Percentiles rank a stretch among this genome's conserved stretches.
phyloP scores from a whole-genome alignment of 2,113 vertebrate species.

The Ochotona curzoniae region DNA sequence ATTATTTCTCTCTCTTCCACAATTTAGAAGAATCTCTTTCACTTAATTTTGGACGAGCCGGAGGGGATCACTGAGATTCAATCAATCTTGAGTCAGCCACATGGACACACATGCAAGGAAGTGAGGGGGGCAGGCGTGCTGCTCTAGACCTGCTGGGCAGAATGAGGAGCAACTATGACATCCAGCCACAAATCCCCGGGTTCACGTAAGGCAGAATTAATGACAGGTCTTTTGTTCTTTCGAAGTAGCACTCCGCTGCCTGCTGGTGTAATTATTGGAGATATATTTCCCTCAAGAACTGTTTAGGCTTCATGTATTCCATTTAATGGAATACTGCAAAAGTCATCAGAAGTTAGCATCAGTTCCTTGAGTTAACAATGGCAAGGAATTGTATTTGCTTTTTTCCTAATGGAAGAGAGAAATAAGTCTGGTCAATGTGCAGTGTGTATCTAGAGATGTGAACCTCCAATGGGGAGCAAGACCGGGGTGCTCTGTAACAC shows the following conservation, averaged over 20 bases:
- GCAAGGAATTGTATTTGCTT: not conserved
- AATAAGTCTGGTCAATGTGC: not conserved
- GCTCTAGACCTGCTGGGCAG: not conserved
- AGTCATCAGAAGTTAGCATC: not conserved
- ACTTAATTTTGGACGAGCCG: not conserved
- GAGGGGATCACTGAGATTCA: not conserved
- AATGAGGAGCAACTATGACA: not conserved
- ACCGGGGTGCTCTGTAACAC: not conserved
- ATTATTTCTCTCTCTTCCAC: not conserved
- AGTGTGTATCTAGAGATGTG: not conserved
- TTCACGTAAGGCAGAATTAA: not conserved
- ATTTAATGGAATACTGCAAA: not conserved
- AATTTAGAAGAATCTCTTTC: not conserved
- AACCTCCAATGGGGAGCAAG: not conserved
- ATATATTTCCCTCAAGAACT: not conserved
- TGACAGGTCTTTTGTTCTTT: not conserved
- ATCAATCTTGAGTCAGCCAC: not conserved
- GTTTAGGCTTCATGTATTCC: not conserved
- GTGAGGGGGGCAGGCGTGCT: rapidly evolving
- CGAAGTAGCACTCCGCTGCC: not conserved
- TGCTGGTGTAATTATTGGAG: not conserved
- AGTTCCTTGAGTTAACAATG: not conserved
- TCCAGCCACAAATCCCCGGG: not conserved
- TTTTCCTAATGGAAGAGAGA: not conserved
- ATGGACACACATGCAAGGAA: not conserved